phyloP scores from a whole-genome alignment of 2,113 vertebrate species.

The Potamarius usumacintae region DNA sequence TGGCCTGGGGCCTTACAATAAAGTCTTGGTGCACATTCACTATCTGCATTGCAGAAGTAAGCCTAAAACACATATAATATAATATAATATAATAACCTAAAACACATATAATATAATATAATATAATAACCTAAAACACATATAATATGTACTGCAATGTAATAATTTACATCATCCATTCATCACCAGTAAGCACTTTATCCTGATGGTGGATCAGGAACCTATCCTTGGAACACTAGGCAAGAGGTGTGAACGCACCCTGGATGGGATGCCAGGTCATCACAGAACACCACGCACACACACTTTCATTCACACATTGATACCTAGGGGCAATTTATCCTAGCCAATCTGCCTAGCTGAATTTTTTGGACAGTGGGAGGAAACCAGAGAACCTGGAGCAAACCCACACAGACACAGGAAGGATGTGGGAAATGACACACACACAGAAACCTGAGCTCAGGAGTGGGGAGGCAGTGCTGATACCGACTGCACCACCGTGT shows the following conservation, averaged over 20 bases:
- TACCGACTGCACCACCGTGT: not conserved
- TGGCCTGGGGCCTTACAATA: conserved; percentile 22
- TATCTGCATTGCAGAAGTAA: conserved; percentile 27
- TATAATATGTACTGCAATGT: not conserved
- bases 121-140: conserved; percentile 32
- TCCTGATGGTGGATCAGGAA: too few species aligned
- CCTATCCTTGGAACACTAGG: too few species aligned
- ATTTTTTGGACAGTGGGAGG: not conserved
- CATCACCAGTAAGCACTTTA: too few species aligned
- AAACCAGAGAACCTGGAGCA: not conserved
- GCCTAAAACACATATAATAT: conserved; percentile 16
- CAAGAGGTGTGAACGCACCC: too few species aligned
- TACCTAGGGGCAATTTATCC: not conserved
- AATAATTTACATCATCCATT: too few species aligned
- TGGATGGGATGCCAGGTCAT: too few species aligned
- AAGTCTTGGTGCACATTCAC: conserved; percentile 18
- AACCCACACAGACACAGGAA: not conserved
- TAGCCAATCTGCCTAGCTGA: not conserved
- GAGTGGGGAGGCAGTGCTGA: not conserved
- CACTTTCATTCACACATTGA: not conserved
- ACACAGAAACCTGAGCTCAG: not conserved
- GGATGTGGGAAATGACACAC: not conserved
- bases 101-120: too few species aligned
- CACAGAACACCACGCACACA: not conserved
- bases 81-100: not conserved